These are phyloP conservation scores for Noctua janthina DNA, from an alignment of 2,888 invertebrate genomes.

Conservation along the genomic window DNA sequence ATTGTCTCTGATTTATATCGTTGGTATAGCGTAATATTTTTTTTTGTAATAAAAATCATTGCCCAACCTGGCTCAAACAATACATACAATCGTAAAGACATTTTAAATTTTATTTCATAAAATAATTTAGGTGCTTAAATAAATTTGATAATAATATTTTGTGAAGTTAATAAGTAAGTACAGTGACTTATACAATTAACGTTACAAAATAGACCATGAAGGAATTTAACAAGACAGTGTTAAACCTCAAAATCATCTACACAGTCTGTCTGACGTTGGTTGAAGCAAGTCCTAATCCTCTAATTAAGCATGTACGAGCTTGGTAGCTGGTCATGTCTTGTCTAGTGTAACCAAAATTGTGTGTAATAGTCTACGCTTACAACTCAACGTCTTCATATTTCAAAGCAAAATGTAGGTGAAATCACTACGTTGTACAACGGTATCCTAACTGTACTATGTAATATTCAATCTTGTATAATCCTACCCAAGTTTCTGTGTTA, in stretches of 20 bases:
- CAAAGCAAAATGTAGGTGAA: constrained; percentile 44
- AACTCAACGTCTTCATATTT: constrained; percentile 10
- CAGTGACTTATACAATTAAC: background rate
- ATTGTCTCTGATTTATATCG: too few relatives aligned
- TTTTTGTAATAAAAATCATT: background rate
- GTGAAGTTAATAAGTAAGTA: too few relatives aligned
- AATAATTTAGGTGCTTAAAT: too few relatives aligned
- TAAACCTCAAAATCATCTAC: constrained; percentile 24
- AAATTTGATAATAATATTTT: background rate
- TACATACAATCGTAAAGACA: background rate
- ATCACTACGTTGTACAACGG: constrained; percentile 42
- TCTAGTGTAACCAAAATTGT: constrained; percentile 17
- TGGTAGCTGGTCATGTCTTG: constrained; percentile 19
- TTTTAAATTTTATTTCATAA: background rate
- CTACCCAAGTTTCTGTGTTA: constrained; percentile 62
- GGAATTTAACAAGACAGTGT: background rate
- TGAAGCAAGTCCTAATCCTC: constrained; percentile 22
- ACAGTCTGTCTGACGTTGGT: constrained; percentile 18
- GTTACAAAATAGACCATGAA: background rate
- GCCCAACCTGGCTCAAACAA: too few relatives aligned
- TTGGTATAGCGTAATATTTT: background rate
- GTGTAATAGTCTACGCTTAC: constrained; percentile 23
- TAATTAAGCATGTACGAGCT: constrained; percentile 46
- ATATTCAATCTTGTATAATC: constrained; percentile 70
- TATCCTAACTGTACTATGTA: constrained; percentile 47